Base-by-base conservation (phyloP, 2,888 invertebrate species). In the Pyrrhosoma nymphula region DNA sequence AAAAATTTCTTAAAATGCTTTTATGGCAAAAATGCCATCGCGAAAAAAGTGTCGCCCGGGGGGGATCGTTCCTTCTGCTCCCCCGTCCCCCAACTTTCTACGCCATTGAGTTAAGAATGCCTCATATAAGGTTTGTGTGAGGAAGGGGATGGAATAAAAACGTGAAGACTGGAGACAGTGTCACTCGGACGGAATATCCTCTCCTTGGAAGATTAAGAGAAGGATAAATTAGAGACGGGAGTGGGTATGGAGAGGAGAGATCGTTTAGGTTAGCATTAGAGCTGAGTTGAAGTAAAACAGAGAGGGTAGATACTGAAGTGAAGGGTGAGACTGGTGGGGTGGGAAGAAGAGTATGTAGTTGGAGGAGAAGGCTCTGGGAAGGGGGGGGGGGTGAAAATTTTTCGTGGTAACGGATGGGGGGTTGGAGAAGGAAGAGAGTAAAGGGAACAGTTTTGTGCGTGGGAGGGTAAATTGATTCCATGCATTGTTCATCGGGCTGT, bases 401-500 rank as follows among this genome's bases (percentile, higher is more conserved):
- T 35, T 60, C 4, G 90, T 16, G n/a, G 89, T 26, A 89, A 56
- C 8, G 55, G n/a, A 4, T 0, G 2, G 47, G 14, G 14, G n/a
- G 30, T 4, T 14, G 56, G 90, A 60, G 0, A 10, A 30, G 91
- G 10, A n/a, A 16, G 60, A 56, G 26, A 69, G 93, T 20, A 47
- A n/a, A 60, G 60, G 20, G 60, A 60, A 60, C 10, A 60, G 60
- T 60, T 91, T 69, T 93, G 93, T 93, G 75, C 93, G 93, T 75
- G 93, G 91, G 91, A 91, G 91, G 69, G 93, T 69, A 93, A 93
- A 93, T 93, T 93, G 93, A 69, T 69, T 75, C 69, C 93, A 93
- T 93, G 93, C 93, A 93, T 93, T 93, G 93, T 93, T 93, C 93
- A 93, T 93, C 47, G 93, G 69, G 93, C 93, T 93, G 93, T 93